Base-by-base conservation (phyloP, 2,888 invertebrate species). In the Aphelenchoides bicaudatus region DNA sequence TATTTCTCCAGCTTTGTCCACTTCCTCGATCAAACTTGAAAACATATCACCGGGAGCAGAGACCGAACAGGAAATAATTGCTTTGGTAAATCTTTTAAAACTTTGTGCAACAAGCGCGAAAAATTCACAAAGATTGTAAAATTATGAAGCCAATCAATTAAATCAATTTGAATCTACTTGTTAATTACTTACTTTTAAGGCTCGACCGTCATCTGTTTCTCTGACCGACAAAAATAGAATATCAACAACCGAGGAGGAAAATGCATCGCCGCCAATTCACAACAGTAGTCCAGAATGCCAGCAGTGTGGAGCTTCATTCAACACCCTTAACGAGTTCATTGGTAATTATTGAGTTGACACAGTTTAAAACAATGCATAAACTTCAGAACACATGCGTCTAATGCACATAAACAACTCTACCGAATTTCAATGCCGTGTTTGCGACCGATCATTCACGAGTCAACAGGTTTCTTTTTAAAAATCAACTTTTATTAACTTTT, bases 331-430 rank as follows among this genome's bases (percentile, higher is more conserved):
- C 37, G 52, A 51, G 25, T 51, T 51, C 37, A 51, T 51, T 21
- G 52, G 52, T 51, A 30, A 51, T 21, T 2, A 6, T 2, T 30
- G 48, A 1, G 19, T 2, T 8, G 16, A 21, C 25, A n/a, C 19
- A 16, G 49, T 51, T 51, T 6, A 51, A 23, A 23, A n/a, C 10
- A 13, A 6, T 46, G 4, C 29, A 37, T n/a, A 1, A n/a, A 19
- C 39, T 51, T 13, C 39, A 51, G 52, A 51, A n/a, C 52, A 51
- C 39, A 51, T 51, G 52, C 31, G 52, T 19, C 23, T 8, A 34
- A 51, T 39, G 8, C 52, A 51, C 25, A 23, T 51, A 13, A 51
- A 51, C n/a, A 19, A 10, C 34, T n/a, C 23, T 13, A 30, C 16
- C 52, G 52, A 51, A 4, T n/a, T 21, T 19, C 31, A 28, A 34